Evolutionary conservation across 2,888 invertebrate species (phyloP), one percentile per base, ranked within the genome.

Genomic region (Pheosia tremula): DNA sequence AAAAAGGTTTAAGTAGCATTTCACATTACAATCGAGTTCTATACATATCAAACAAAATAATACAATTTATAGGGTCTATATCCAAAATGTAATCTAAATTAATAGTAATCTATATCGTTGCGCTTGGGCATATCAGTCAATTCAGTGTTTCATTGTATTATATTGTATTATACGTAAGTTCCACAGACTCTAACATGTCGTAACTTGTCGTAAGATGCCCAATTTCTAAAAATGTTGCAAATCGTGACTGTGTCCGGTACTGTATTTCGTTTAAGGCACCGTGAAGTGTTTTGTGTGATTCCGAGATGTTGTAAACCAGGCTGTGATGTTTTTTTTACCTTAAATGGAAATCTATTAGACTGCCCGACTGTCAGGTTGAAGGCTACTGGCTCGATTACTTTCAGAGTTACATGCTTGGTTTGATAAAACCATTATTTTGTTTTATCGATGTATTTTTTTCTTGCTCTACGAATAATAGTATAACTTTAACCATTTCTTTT

Each of bases 151-250:
- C 5, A 56, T 56, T 56, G 56, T 24, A 56, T 41, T 13, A 3
- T 8, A 38, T 55, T 24, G 24, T 24, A 24, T 24, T 24, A 24
- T 24, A 24, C 39, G 5, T 41, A 37, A 39, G 38, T 38, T 39
- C 43, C 13, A 8, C 5, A 43, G 41, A 43, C 11, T 45, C 24
- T 45, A 10, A 43, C 56, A 36, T 45, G n/a, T 41, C 8, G 36
- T 37, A 59, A 45, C 24, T 36, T 45, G 56, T 56, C 56, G 56
- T 56, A 56, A 56, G 43, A 43, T 10, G 36, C 8, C 13, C n/a
- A 55, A n/a, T 56, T 56, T 56, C 56, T 45, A 56, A 56, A 38
- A 38, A 6, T 57, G 55, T 55, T 56, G 56, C 41, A 41, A 56
- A 3, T 41, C 13, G 8, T 39, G 13, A 54, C 24, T 50, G 11